Evolutionary conservation across 2,113 vertebrate genomes (phyloP).

Genomic region (Morphnarchus princeps): DNA sequence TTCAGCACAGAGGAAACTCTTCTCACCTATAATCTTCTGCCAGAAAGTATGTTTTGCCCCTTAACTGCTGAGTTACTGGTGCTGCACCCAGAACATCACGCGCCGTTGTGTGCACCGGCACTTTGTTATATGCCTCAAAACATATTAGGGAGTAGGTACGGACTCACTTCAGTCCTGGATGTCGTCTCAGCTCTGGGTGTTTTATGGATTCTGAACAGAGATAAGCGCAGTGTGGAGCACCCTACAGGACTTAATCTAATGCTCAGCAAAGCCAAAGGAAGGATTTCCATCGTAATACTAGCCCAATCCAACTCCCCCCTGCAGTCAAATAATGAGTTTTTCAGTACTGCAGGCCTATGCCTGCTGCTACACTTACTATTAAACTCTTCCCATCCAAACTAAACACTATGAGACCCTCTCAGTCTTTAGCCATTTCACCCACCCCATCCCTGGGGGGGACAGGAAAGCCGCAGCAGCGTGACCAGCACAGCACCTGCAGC

Average conservation of each 20-base stretch:
- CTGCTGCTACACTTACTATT: not conserved
- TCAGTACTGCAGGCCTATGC: not conserved
- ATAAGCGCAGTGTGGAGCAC: not conserved
- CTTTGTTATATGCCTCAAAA: not conserved
- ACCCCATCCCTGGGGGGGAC: not conserved
- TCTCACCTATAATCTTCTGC: not conserved
- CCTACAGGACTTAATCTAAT: not conserved
- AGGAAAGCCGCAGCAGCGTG: not conserved
- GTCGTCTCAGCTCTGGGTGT: not conserved
- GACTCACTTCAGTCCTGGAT: not conserved
- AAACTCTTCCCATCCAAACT: not conserved
- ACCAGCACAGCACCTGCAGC: not conserved
- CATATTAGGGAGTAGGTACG: not conserved
- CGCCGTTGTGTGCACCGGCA: accelerated
- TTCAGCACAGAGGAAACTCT: not conserved
- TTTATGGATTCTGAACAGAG: not conserved
- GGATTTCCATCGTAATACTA: not conserved
- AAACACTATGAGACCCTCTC: not conserved
- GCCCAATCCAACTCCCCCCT: not conserved
- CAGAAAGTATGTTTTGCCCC: not conserved
- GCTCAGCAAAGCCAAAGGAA: not conserved
- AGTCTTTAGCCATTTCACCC: not conserved
- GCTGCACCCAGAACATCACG: not conserved
- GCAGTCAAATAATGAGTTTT: not conserved
- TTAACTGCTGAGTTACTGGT: not conserved